These are phyloP conservation scores for Tychaedon coryphoeus DNA, from an alignment of 2,113 vertebrate species.

Conservation along the genomic window DNA sequence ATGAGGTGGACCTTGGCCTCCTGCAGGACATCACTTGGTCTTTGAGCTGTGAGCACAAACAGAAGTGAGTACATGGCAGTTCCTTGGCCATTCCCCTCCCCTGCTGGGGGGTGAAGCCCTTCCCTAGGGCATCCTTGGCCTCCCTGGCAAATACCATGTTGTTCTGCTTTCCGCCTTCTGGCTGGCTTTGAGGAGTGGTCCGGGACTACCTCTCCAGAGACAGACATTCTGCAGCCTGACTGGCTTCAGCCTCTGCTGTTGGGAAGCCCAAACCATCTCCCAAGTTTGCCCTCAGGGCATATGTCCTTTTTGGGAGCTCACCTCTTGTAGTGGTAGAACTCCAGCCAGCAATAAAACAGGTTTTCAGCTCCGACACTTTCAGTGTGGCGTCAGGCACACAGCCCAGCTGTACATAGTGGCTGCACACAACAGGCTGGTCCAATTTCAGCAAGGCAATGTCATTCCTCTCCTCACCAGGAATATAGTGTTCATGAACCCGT, in stretches of 20 bases:
- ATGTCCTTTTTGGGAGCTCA: not conserved
- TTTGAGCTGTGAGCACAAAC: not conserved
- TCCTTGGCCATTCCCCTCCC: fast-evolving
- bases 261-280: not conserved
- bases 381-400: not conserved
- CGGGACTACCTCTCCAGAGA: not conserved
- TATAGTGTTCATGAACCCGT: not conserved
- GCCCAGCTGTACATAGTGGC: not conserved
- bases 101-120: not conserved
- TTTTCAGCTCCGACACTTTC: not conserved
- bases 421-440: not conserved
- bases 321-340: not conserved
- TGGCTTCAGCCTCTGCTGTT: not conserved
- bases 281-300: not conserved
- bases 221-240: fast-evolving
- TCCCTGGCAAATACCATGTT: not conserved
- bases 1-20: not conserved
- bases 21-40: not conserved
- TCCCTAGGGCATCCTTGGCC: not conserved
- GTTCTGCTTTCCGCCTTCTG: not conserved
- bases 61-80: not conserved
- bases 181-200: not conserved
- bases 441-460: constrained; percentile 39
- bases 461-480: not conserved
- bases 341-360: constrained; percentile 43